A percentile compares a stretch with the other conserved stretches of the same genome.
These are phyloP conservation scores for Oxytorus armatus DNA, from an alignment of 2,888 invertebrate species.

Conservation along the genomic window DNA sequence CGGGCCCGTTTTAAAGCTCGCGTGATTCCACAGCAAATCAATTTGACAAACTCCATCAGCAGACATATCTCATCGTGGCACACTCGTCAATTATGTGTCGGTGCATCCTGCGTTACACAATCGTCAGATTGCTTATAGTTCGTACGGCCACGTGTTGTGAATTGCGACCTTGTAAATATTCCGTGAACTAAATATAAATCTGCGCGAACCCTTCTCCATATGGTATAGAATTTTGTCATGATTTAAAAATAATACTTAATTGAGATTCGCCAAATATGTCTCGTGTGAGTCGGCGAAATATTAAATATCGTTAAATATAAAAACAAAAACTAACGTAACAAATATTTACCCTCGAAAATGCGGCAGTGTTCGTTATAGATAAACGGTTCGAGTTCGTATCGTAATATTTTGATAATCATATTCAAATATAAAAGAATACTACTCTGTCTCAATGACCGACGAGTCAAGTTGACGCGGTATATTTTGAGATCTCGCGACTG, in stretches of 20 bases:
- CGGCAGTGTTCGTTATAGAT: not conserved
- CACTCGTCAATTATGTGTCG: constrained; percentile 41
- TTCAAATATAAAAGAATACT: constrained; percentile 37
- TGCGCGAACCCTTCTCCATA: too few relatives aligned
- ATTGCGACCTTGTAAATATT: constrained; percentile 38
- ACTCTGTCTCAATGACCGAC: constrained; percentile 39
- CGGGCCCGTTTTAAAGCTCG: not conserved
- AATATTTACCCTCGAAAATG: not conserved
- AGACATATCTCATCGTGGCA: constrained; percentile 5
- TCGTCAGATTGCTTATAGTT: constrained; percentile 25
- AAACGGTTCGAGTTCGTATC: not conserved
- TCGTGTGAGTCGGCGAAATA: too few relatives aligned
- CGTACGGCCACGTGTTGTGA: constrained; percentile 3
- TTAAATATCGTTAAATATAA: too few relatives aligned
- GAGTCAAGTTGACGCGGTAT: constrained; percentile 48
- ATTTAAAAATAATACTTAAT: too few relatives aligned
- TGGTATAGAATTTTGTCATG: too few relatives aligned
- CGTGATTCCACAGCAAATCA: constrained; percentile 36
- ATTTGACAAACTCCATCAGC: constrained; percentile 15
- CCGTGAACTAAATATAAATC: constrained; percentile 1
- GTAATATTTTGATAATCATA: constrained; percentile 22
- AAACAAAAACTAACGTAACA: too few relatives aligned
- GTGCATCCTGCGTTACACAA: constrained; percentile 55
- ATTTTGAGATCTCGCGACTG: constrained; percentile 61
- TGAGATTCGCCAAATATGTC: too few relatives aligned